A percentile compares a stretch with the other conserved stretches of the same genome.
Evolutionary conservation across 2,113 vertebrate species (phyloP).

Genomic region (Otolemur garnettii): DNA sequence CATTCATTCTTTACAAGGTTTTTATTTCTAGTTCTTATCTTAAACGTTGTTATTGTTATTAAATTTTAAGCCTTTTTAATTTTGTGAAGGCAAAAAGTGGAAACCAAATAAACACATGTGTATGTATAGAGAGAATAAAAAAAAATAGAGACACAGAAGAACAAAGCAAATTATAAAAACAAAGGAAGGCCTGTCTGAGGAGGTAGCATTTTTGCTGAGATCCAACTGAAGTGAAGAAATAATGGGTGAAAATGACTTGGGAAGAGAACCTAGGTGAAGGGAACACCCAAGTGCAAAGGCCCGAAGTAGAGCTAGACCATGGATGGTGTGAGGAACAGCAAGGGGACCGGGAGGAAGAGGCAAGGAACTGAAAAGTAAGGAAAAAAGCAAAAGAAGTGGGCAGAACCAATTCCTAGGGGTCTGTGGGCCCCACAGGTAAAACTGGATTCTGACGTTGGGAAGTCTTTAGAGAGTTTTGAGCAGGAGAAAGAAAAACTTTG

Average conservation of each 20-base stretch:
- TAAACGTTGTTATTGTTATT: too few species aligned
- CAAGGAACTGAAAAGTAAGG: background rate
- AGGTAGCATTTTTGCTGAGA: background rate
- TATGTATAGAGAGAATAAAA: too few species aligned
- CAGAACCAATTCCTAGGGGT: background rate
- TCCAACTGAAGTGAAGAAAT: background rate
- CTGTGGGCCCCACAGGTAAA: background rate
- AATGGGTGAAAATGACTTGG: background rate
- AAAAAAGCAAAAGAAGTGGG: background rate
- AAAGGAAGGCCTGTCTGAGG: background rate
- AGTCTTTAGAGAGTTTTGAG: background rate
- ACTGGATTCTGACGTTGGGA: background rate
- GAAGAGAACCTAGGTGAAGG: background rate
- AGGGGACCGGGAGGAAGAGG: fast-evolving
- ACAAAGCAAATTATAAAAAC: background rate
- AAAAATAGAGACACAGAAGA: background rate
- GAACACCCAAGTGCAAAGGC: background rate
- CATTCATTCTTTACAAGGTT: too few species aligned
- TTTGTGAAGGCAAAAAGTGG: too few species aligned
- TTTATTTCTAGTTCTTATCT: too few species aligned
- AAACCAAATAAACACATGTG: too few species aligned
- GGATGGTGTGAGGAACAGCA: background rate
- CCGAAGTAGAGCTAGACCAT: background rate
- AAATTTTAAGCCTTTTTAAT: too few species aligned
- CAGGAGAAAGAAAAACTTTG: background rate